Evolutionary conservation across 2,797 vertebrate species (phyloP).

Genomic region (Sebastes kiyomatsui): DNA sequence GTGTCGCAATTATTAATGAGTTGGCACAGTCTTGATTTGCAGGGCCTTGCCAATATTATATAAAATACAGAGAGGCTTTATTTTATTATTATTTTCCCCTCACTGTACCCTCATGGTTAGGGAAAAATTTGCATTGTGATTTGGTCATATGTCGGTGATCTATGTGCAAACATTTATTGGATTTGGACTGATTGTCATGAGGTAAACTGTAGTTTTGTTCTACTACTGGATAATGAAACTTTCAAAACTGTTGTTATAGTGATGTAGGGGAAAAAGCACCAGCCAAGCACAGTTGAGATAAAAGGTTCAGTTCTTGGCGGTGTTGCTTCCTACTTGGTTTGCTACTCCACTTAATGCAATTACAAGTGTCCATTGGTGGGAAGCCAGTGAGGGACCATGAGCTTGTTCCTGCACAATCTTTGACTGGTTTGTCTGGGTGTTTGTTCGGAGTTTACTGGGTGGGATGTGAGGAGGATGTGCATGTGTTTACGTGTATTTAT

Average conservation of each 20-base stretch:
- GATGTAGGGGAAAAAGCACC: background rate
- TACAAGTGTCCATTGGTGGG: background rate
- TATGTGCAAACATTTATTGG: background rate
- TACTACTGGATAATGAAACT: background rate
- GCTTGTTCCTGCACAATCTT: background rate
- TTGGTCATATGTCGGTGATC: background rate
- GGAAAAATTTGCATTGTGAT: background rate
- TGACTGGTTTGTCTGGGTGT: background rate
- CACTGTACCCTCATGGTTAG: background rate
- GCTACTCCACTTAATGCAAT: background rate
- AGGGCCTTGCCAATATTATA: conserved; percentile 2
- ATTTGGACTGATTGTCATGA: background rate
- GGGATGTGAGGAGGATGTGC: background rate
- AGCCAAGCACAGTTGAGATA: background rate
- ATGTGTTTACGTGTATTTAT: background rate
- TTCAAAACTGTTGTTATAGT: background rate
- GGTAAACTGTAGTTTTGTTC: background rate
- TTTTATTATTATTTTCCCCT: background rate
- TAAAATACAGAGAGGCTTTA: conserved; percentile 23
- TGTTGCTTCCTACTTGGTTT: background rate
- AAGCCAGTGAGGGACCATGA: background rate
- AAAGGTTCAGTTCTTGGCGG: background rate
- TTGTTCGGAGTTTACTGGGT: background rate
- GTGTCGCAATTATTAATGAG: conserved; percentile 17
- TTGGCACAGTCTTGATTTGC: background rate